Conservation (phyloP, 2,888 invertebrate genomes). For the Dynastes grantii region DNA sequence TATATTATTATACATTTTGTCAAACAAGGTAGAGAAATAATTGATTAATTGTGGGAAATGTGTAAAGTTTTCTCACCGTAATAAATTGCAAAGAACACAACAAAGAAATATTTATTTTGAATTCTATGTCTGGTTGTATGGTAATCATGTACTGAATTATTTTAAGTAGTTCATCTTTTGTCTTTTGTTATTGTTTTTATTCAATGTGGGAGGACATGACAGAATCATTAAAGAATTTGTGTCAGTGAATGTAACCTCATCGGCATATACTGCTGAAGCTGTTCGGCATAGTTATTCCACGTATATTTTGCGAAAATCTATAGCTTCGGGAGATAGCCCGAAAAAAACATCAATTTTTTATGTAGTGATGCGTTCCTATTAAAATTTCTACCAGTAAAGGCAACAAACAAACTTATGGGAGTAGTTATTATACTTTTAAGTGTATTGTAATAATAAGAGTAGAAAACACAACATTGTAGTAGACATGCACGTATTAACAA, state of each 20-base stretch:
- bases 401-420: too few relatives aligned
- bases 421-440: background rate
- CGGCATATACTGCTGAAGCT: background rate
- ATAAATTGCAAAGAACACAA: background rate
- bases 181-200: constrained; percentile 11
- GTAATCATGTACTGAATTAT: background rate
- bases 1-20: too few relatives aligned
- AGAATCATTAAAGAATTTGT: constrained; percentile 31
- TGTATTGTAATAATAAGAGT: background rate
- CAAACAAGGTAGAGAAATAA: too few relatives aligned
- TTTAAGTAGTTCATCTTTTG: constrained; percentile 18
- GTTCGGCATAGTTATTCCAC: background rate
- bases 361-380: background rate
- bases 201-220: constrained; percentile 37
- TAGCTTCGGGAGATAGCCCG: background rate
- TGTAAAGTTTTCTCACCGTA: too few relatives aligned
- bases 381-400: background rate
- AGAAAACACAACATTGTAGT: background rate
- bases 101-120: background rate
- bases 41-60: too few relatives aligned
- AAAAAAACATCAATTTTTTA: background rate
- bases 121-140: background rate
- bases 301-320: background rate
- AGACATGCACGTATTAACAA: background rate
- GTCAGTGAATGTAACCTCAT: constrained; percentile 37